Percentiles rank a stretch among this genome's conserved stretches.
Conservation (phyloP, 2,797 vertebrate species). For the Phoxinus dragarum region DNA sequence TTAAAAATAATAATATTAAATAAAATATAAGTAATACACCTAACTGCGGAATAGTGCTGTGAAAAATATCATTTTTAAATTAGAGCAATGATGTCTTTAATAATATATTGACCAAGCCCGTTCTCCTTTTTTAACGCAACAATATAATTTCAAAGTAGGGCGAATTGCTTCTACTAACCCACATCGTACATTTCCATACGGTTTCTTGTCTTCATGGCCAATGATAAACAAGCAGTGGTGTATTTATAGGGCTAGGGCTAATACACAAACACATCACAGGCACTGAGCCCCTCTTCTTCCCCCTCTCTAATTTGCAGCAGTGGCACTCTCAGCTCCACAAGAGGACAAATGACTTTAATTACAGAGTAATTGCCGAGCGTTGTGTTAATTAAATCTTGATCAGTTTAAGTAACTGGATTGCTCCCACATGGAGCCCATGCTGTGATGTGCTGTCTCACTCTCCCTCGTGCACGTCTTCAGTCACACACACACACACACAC, state of each 20-base stretch:
- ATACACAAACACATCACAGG: background rate
- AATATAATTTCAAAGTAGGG: background rate
- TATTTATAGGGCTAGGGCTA: constrained; percentile 2
- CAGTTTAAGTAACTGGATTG: constrained; percentile 98
- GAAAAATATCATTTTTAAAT: background rate
- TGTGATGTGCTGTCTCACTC: constrained; percentile 65
- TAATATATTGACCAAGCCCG: background rate
- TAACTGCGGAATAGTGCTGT: background rate
- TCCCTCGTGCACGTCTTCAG: constrained; percentile 50
- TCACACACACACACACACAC: constrained; percentile 17
- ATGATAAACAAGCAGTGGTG: background rate
- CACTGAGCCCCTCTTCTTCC: constrained; percentile 52
- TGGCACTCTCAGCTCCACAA: constrained; percentile 76
- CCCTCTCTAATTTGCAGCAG: constrained; percentile 58
- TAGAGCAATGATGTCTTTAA: background rate
- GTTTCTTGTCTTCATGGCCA: background rate
- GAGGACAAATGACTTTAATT: constrained; percentile 98
- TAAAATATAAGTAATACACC: too few relatives aligned
- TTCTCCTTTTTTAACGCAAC: background rate
- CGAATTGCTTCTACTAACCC: background rate
- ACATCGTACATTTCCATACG: background rate
- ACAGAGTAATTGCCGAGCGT: constrained; percentile 95
- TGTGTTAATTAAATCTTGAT: constrained; percentile 99
- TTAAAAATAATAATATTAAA: too few relatives aligned
- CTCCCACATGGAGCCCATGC: constrained; percentile 89